phyloP scores from a whole-genome alignment of 2,888 invertebrate species.

The Liodrosophila aerea region DNA sequence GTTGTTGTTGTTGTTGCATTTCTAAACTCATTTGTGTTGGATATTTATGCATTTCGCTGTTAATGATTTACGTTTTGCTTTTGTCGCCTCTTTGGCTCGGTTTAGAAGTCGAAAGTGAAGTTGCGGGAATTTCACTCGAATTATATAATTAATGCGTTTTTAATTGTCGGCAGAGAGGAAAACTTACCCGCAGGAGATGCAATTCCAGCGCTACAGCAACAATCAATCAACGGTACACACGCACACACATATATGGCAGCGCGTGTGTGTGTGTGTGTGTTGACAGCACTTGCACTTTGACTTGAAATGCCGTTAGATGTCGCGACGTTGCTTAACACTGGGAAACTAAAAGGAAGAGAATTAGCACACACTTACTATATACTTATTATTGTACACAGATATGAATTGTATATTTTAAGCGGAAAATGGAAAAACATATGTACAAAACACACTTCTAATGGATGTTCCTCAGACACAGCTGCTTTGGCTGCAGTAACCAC shows the following conservation, averaged over 20 bases:
- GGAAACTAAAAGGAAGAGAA: conserved; percentile 13
- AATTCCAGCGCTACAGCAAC: conserved; percentile 39
- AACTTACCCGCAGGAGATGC: conserved; percentile 51
- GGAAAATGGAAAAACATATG: too few species aligned
- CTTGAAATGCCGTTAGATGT: conserved; percentile 51
- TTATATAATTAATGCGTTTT: conserved; percentile 70
- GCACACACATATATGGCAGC: conserved; percentile 12
- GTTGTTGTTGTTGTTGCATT: conserved; percentile 40
- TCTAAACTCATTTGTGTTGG: conserved; percentile 38
- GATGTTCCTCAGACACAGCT: conserved; percentile 42
- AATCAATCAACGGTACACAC: conserved; percentile 47
- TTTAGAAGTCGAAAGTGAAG: conserved; percentile 70
- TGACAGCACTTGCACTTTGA: conserved; percentile 45
- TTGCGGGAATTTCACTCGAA: conserved; percentile 59
- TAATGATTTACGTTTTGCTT: conserved; percentile 70
- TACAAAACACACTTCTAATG: conserved; percentile 34
- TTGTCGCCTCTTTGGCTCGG: conserved; percentile 12
- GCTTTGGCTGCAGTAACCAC: conserved; percentile 31
- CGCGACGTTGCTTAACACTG: conserved; percentile 36
- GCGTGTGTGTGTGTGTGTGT: conserved; percentile 9
- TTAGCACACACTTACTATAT: too few species aligned
- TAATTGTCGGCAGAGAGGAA: conserved; percentile 45
- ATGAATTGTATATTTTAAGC: too few species aligned
- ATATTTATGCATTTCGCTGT: conserved; percentile 58
- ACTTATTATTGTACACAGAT: too few species aligned